Base-by-base conservation (phyloP, 2,888 invertebrate species). In the Eupithecia subumbrata region DNA sequence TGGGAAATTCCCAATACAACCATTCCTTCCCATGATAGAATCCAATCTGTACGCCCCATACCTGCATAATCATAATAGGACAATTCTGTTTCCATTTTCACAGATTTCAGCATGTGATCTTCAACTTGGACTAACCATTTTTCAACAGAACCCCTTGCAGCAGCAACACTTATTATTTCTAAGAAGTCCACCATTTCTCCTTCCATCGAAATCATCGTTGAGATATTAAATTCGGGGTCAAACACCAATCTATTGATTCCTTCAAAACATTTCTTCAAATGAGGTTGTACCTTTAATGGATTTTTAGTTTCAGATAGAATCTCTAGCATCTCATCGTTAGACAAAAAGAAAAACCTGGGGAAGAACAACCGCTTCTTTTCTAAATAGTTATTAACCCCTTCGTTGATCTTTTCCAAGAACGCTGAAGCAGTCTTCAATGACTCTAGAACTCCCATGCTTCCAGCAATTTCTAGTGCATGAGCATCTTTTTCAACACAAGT, bases 251-350 rank as follows among this genome's bases (percentile, higher is more conserved):
- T 96, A 78, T 96, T 96, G 74, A 98, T 98, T 69, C 97, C 98
- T 92, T 98, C 98, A 88, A 98, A 98, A 90, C 98, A 98, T 92
- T 98, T 98, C 87, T 97, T 97, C 74, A 98, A 92, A 93, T 98
- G 97, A 1, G 98, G 98, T 89, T 98, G 98, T 3, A 98, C 98
- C 83, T 97, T 95, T 11, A 96, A 90, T 0, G 98, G 98, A 87
- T 98, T 97, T 92, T 98, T 98, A 2, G 98, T 98, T 95, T 98
- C 98, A 0, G 98, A 98, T 78, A 98, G 94, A 83, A 98, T 98
- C 91, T 98, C 98, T 82, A 98, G 93, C 96, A 98, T 97, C 91
- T 98, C 98, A 85, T 98, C 98, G 88, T 98, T 98, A 9, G 98
- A 98, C 76, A 98, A 94, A 87, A 98, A 98, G 95, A 98, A 98